A percentile compares a stretch with the other conserved stretches of the same genome.
Conservation (phyloP, 2,888 invertebrate genomes). For the Herminia tarsipennalis region DNA sequence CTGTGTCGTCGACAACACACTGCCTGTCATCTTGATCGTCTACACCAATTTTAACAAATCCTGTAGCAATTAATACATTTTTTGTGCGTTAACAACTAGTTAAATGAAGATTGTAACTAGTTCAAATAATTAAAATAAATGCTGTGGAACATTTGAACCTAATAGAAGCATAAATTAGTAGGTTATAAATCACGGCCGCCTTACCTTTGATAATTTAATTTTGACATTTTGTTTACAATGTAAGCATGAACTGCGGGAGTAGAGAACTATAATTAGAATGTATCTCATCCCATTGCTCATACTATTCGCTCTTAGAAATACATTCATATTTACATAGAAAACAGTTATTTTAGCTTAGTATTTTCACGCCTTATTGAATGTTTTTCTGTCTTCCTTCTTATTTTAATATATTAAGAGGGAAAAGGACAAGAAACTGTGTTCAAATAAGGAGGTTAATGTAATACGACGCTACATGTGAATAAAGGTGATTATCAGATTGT, state of each 20-base stretch:
- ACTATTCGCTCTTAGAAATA: not conserved
- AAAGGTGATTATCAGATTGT: conserved; percentile 44
- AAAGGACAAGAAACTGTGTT: no score
- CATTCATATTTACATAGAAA: no score
- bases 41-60: conserved; percentile 25
- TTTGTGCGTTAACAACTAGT: not conserved
- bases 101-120: not conserved
- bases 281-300: conserved; percentile 9
- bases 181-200: no score
- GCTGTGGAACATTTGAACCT: no score
- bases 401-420: no score
- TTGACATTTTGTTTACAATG: conserved; percentile 31
- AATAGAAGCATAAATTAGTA: not conserved
- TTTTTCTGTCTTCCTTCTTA: no score
- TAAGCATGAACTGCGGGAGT: conserved; percentile 7
- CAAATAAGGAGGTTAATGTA: no score
- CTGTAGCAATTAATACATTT: conserved; percentile 2
- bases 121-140: not conserved
- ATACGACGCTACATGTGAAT: conserved; percentile 5
- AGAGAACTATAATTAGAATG: conserved; percentile 27
- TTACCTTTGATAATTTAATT: conserved; percentile 27
- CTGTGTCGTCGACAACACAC: conserved; percentile 39
- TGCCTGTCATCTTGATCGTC: conserved; percentile 31
- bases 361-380: no score
- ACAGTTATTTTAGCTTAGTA: no score